Percentiles rank a stretch among this genome's conserved stretches.
Conservation (phyloP, 1,140 invertebrate genomes). For the Bombus sylvicola region DNA sequence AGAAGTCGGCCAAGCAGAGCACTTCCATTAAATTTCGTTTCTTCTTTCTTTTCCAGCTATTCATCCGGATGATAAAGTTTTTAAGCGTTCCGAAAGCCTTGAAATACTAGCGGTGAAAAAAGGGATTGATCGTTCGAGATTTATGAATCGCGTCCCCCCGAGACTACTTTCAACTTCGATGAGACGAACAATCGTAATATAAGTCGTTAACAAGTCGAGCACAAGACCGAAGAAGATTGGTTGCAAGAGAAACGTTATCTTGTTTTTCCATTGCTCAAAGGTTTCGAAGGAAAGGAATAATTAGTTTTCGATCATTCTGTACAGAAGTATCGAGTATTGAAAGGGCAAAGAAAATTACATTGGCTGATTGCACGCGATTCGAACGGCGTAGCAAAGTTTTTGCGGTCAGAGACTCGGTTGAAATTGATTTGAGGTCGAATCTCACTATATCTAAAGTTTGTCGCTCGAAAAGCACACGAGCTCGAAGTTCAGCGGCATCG, state of each 20-base stretch:
- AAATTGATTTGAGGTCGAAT: conserved; percentile 2
- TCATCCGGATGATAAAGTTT: conserved; percentile 9
- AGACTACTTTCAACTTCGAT: too few relatives aligned
- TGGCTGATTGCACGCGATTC: background rate
- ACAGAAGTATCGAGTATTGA: background rate
- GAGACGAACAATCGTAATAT: background rate
- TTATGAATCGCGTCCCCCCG: background rate
- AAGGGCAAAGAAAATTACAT: background rate
- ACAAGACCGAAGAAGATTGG: background rate
- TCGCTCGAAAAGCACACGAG: background rate
- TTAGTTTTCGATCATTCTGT: background rate
- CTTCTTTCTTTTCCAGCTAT: background rate
- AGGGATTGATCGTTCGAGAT: background rate
- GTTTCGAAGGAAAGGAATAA: background rate
- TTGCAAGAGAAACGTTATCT: too few relatives aligned
- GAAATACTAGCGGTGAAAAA: background rate
- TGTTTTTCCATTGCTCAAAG: too few relatives aligned
- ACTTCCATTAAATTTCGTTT: conserved; percentile 14
- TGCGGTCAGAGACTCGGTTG: background rate
- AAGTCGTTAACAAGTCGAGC: too few relatives aligned
- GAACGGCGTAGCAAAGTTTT: background rate
- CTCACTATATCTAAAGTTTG: conserved; percentile 6
- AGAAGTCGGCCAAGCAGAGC: background rate
- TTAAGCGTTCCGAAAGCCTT: background rate
- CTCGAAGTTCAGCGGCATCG: background rate